Percentiles rank a stretch among this genome's conserved stretches.
These are phyloP conservation scores for Lophotis ruficrista DNA, from an alignment of 2,113 vertebrate genomes.

Conservation along the genomic window DNA sequence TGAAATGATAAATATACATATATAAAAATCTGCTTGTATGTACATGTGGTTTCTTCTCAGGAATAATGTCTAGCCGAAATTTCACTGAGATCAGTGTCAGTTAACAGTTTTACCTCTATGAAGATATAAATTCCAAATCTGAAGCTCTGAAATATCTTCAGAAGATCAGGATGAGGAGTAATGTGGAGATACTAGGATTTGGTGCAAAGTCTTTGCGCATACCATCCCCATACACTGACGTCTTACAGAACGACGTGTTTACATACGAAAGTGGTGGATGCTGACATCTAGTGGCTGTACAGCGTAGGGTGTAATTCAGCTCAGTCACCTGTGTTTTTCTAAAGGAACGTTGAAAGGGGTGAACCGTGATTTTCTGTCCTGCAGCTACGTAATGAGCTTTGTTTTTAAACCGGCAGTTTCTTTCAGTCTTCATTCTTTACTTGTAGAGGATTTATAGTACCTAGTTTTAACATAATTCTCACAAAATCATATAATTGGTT, in stretches of 20 bases:
- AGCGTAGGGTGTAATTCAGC: fast-evolving
- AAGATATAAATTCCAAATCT: background rate
- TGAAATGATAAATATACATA: background rate
- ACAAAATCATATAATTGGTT: too few species aligned
- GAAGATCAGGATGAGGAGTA: background rate
- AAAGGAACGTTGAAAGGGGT: fast-evolving
- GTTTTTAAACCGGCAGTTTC: background rate
- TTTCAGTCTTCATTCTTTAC: background rate
- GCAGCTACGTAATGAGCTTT: background rate
- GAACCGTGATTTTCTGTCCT: background rate
- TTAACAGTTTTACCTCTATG: background rate
- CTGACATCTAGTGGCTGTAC: background rate
- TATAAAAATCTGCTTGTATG: background rate
- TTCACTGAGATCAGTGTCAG: background rate
- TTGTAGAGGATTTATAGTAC: background rate
- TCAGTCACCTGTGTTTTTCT: background rate
- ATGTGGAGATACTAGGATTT: too few species aligned
- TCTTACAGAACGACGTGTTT: fast-evolving
- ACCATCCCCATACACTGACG: fast-evolving
- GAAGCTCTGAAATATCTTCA: background rate
- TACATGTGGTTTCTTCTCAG: background rate
- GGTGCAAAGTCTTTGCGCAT: background rate
- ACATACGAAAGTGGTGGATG: background rate
- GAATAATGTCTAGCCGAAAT: background rate
- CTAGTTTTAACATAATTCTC: background rate